Conservation (phyloP, 2,113 vertebrate species). For the Lates calcarifer region DNA sequence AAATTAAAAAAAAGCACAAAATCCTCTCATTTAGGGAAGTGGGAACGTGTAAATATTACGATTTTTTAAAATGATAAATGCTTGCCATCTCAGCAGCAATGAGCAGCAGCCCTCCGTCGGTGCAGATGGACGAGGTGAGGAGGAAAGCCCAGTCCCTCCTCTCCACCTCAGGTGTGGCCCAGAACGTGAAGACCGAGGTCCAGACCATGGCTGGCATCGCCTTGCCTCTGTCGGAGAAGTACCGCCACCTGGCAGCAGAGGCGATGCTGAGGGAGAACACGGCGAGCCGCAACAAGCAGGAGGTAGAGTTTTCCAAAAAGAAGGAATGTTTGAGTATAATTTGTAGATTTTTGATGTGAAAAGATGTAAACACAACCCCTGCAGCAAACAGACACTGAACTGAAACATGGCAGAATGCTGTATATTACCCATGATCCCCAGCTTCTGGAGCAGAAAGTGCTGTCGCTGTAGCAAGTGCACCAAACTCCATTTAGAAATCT, state of each 20-base stretch:
- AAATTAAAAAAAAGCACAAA: background rate
- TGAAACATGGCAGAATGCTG: no score
- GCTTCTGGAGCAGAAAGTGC: no score
- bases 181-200: slow-evolving; percentile 69
- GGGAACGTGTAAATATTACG: background rate
- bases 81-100: slow-evolving; percentile 6
- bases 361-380: no score
- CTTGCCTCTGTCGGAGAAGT: slow-evolving; percentile 77
- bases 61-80: background rate
- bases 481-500: no score
- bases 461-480: no score
- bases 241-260: slow-evolving; percentile 67
- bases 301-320: slow-evolving; percentile 53
- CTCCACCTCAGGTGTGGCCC: slow-evolving; percentile 55
- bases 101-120: slow-evolving; percentile 14
- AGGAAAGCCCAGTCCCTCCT: slow-evolving; percentile 69
- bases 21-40: background rate
- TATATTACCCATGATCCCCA: no score
- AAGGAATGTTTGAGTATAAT: no score
- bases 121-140: slow-evolving; percentile 73
- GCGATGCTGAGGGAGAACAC: slow-evolving; percentile 78
- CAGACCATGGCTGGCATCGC: slow-evolving; percentile 68
- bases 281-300: slow-evolving; percentile 19
- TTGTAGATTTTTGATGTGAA: no score
- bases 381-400: no score